Evolutionary conservation across 2,888 invertebrate genomes (phyloP).

Genomic region (Ectemnius continuus): DNA sequence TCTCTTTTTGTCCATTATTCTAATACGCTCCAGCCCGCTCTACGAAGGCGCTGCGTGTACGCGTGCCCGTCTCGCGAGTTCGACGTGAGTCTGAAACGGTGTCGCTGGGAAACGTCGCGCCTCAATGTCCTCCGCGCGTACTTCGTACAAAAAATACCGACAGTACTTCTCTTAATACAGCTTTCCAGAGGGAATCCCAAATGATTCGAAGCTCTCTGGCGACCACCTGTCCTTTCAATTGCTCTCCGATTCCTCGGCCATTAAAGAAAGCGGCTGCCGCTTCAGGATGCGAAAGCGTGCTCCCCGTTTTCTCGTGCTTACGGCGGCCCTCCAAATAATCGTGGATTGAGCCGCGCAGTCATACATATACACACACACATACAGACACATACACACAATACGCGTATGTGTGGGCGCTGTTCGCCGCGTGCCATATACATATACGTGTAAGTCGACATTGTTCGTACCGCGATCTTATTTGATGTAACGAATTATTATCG

Average conservation of each 20-base stretch:
- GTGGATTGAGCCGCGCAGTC: too few relatives aligned
- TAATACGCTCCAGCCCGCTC: constrained; percentile 41
- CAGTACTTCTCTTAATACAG: too few relatives aligned
- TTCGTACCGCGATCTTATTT: constrained; percentile 3
- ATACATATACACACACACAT: constrained; percentile 18
- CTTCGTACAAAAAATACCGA: too few relatives aligned
- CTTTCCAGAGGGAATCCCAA: too few relatives aligned
- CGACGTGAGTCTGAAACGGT: background rate
- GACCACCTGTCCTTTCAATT: background rate
- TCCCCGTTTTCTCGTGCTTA: too few relatives aligned
- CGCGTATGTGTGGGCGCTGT: constrained; percentile 29
- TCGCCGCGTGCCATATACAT: constrained; percentile 9
- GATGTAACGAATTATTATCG: background rate
- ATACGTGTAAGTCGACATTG: constrained; percentile 8
- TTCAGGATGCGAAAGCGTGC: too few relatives aligned
- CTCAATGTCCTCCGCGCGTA: too few relatives aligned
- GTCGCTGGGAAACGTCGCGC: too few relatives aligned
- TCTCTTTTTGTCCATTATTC: constrained; percentile 33
- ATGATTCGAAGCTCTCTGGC: too few relatives aligned
- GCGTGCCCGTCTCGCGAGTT: constrained; percentile 28
- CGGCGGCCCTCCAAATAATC: too few relatives aligned
- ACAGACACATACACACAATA: constrained; percentile 21
- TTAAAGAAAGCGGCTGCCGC: too few relatives aligned
- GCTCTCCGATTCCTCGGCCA: background rate
- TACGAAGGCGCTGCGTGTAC: constrained; percentile 23